Conservation (phyloP, 2,797 vertebrate genomes). For the Pseudochromis fuscus region DNA sequence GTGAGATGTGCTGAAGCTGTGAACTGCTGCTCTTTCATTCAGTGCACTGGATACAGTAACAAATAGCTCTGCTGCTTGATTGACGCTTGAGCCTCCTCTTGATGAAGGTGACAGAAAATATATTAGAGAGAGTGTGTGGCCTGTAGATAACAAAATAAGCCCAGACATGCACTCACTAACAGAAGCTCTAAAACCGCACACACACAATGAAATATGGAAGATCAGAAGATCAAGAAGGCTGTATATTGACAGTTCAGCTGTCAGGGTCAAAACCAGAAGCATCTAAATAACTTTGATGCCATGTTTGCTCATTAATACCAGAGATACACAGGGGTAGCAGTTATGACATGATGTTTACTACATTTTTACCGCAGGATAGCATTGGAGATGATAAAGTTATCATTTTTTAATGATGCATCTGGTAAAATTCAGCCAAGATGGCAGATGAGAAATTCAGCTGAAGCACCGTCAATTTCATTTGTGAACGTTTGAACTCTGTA, state of each 20-base stretch:
- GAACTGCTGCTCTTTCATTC: constrained; percentile 33
- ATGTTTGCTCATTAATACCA: constrained; percentile 58
- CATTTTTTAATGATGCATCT: constrained; percentile 53
- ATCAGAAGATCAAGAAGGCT: constrained; percentile 63
- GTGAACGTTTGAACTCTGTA: constrained; percentile 42
- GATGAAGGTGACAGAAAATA: constrained; percentile 50
- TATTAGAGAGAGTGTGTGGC: constrained; percentile 48
- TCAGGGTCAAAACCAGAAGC: constrained; percentile 51
- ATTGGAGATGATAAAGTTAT: constrained; percentile 52
- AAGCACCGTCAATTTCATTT: constrained; percentile 3
- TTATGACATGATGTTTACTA: constrained; percentile 52
- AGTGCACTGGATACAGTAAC: constrained; percentile 38
- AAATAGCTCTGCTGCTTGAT: constrained; percentile 24
- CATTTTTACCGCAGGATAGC: constrained; percentile 44
- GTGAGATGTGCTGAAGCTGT: constrained; percentile 34
- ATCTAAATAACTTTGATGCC: constrained; percentile 61
- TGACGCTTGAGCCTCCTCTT: constrained; percentile 56
- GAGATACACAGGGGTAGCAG: constrained; percentile 32
- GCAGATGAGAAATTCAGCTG: constrained; percentile 26
- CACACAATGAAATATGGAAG: constrained; percentile 38
- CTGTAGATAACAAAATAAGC: constrained; percentile 50
- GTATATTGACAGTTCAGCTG: constrained; percentile 54
- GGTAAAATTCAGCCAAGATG: constrained; percentile 36
- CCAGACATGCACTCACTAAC: constrained; percentile 26
- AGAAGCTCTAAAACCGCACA: constrained; percentile 38